Evolutionary conservation across 2,888 invertebrate species (phyloP).

Genomic region (Limnephilus rhombicus): DNA sequence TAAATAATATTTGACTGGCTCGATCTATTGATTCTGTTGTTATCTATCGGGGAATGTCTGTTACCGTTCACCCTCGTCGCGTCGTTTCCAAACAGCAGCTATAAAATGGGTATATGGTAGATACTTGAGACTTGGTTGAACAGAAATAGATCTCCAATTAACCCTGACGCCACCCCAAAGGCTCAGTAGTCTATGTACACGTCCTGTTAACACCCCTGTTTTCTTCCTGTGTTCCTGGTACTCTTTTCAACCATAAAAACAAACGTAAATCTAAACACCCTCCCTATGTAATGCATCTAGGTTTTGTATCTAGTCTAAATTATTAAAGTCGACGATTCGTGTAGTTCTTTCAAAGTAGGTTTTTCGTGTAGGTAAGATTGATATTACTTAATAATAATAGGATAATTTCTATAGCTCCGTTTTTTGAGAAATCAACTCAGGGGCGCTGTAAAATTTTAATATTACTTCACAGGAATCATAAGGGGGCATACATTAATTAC

Average conservation of each 20-base stretch:
- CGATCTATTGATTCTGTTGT: background rate
- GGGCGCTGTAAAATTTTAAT: too few relatives aligned
- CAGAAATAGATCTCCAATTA: conserved; percentile 55
- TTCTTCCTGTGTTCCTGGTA: conserved; percentile 14
- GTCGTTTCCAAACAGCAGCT: background rate
- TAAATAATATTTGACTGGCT: background rate
- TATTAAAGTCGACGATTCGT: background rate
- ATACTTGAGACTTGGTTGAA: conserved; percentile 29
- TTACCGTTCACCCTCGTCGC: background rate
- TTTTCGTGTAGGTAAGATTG: too few relatives aligned
- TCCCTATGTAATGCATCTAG: background rate
- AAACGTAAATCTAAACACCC: conserved; percentile 2
- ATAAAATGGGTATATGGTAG: background rate
- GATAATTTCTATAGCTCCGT: too few relatives aligned
- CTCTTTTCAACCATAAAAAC: background rate
- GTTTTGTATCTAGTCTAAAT: background rate
- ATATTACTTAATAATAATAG: too few relatives aligned
- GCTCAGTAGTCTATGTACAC: background rate
- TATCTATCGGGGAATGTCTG: background rate
- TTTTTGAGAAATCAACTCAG: too few relatives aligned
- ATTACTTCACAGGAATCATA: too few relatives aligned
- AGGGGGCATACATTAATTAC: too few relatives aligned
- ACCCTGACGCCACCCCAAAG: conserved; percentile 45
- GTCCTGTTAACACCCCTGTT: conserved; percentile 28
- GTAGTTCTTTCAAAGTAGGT: background rate